Base-by-base conservation (phyloP, 2,888 invertebrate genomes). In the Trissolcus japonicus region DNA sequence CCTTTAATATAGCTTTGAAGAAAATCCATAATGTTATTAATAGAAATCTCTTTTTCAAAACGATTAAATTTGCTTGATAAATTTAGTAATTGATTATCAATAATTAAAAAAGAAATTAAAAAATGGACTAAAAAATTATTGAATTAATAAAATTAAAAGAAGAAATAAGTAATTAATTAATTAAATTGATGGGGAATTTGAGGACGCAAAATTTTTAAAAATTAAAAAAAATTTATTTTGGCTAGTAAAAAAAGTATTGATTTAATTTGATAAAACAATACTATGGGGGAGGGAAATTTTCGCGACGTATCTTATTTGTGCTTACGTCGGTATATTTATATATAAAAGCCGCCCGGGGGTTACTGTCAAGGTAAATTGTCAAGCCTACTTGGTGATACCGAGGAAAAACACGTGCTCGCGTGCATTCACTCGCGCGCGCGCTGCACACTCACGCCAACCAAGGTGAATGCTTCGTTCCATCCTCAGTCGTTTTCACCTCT, bases 401-500 rank as follows among this genome's bases (percentile, higher is more conserved):
- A 59, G 54, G 63, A 65, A 73, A 77, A 62, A 60, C 76, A 77
- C 77, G 77, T 77, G 77, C 60, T 63, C 60, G 61, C 65, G 63
- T 68, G 68, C 77, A 51, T 65, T 74, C 69, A 69, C 71, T 71
- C 16, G 66, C 54, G 71, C 54, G 71, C 66, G 71, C 66, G 35
- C 54, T 57, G 71, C 40, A 71, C 66, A 71, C 54, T 17, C 54
- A 43, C 54, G 50, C 13, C 50, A 65, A 50, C 63, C 67, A 75
- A 78, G 74, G 78, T 78, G 78, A 67, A 75, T 25, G 78, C 62
- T 75, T 75, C 71, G 54, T 21, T 29, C 68, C 40, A 57, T 66
- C 65, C 63, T 78, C 75, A 78, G 78, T 78, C 68, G 78, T 75
- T 75, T 71, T 78, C 75, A 65, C 72, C 59, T 78, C 78, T 67